These are phyloP conservation scores for Wasmannia auropunctata DNA, from an alignment of 1,140 invertebrate genomes.

Conservation along the genomic window DNA sequence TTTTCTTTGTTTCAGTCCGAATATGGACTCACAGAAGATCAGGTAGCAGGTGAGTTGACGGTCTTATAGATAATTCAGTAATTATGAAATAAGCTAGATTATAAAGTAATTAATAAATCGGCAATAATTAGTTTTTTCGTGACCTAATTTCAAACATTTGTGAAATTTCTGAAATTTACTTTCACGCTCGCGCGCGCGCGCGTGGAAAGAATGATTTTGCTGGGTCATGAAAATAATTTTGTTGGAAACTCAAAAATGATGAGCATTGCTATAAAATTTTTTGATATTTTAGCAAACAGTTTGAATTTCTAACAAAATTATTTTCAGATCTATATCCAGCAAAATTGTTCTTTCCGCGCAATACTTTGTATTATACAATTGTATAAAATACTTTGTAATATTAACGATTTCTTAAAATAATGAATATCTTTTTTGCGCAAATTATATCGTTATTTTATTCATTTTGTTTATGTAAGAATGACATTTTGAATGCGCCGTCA, in stretches of 20 bases:
- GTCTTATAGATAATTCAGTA: background rate
- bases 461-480: background rate
- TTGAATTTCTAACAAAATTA: no score
- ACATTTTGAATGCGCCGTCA: background rate
- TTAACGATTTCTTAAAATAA: background rate
- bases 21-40: slow-evolving; percentile 94
- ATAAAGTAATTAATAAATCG: background rate
- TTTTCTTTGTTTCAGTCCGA: slow-evolving; percentile 89
- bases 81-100: background rate
- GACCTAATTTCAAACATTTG: background rate
- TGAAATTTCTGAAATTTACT: background rate
- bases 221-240: no score
- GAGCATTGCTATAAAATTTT: no score
- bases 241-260: no score
- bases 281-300: no score
- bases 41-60: slow-evolving; percentile 90
- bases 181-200: no score
- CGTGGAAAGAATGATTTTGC: no score
- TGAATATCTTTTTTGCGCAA: background rate
- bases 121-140: background rate
- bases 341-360: no score
- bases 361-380: background rate
- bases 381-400: background rate
- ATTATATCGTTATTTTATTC: background rate
- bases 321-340: no score